phyloP scores from a whole-genome alignment of 2,113 vertebrate genomes.

The Sprattus sprattus region DNA sequence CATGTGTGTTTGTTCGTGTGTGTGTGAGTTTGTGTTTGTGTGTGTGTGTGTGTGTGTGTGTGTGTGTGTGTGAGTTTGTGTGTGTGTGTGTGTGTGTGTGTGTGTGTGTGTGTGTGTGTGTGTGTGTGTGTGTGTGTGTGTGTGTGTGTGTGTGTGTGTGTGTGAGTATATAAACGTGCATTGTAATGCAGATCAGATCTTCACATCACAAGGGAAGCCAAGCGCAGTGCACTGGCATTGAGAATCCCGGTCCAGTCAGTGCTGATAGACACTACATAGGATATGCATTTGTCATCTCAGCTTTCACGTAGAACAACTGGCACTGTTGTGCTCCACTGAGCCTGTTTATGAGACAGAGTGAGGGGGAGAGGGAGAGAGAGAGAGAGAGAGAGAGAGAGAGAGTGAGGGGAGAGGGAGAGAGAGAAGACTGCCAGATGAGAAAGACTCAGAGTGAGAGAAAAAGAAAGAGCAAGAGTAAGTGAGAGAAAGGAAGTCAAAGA shows the following conservation, averaged over 20 bases:
- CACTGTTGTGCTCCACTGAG: neutral
- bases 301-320: neutral
- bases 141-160: neutral
- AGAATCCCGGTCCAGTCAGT: neutral
- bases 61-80: too few relatives aligned
- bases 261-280: constrained; percentile 12
- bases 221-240: neutral
- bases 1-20: too few relatives aligned
- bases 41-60: too few relatives aligned
- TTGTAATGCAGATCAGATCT: neutral
- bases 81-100: too few relatives aligned
- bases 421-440: too few relatives aligned
- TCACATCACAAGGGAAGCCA: neutral
- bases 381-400: neutral
- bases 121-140: too few relatives aligned
- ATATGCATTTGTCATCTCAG: neutral
- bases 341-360: neutral
- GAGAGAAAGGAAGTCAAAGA: neutral
- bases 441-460: neutral
- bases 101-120: too few relatives aligned
- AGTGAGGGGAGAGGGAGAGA: neutral
- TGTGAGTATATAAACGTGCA: neutral
- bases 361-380: neutral
- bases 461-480: neutral
- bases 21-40: neutral